Conservation (phyloP, 2,113 vertebrate genomes). For the Hymenochirus boettgeri region DNA sequence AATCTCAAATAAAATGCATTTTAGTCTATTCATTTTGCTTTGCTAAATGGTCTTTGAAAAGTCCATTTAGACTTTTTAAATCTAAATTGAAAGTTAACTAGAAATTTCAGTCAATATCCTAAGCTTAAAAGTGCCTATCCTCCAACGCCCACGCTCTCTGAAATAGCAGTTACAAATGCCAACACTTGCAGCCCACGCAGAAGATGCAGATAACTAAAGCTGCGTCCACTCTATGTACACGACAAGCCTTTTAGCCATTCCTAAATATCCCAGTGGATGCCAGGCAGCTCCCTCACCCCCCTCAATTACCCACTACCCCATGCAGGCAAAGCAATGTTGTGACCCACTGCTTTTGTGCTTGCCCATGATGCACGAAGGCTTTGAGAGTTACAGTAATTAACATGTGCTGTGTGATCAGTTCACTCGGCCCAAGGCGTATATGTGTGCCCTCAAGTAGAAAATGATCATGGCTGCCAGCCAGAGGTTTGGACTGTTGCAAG, state of each 20-base stretch:
- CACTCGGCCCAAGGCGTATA: conserved; percentile 34
- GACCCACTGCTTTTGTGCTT: neutral
- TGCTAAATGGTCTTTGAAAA: neutral
- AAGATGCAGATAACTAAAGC: neutral
- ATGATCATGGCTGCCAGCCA: conserved; percentile 51
- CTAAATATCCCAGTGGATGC: neutral
- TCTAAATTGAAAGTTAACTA: conserved; percentile 11
- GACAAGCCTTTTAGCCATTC: neutral
- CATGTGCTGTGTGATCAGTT: conserved; percentile 36
- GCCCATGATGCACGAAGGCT: neutral
- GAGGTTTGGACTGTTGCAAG: conserved; percentile 35
- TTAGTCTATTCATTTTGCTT: neutral
- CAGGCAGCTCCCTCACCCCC: neutral
- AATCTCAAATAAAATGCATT: neutral
- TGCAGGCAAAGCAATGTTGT: conserved; percentile 18
- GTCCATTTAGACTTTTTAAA: conserved; percentile 8
- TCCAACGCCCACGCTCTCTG: neutral
- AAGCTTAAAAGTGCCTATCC: neutral
- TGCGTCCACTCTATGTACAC: neutral
- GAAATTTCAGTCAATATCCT: neutral
- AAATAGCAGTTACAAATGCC: neutral
- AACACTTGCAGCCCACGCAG: neutral
- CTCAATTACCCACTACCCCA: too few relatives aligned
- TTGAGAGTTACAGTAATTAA: conserved; percentile 45
- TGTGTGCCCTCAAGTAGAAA: conserved; percentile 52